Evolutionary conservation across 1,140 invertebrate genomes (phyloP), one percentile per base, ranked within the genome.

Genomic region (Drosophila hydei): DNA sequence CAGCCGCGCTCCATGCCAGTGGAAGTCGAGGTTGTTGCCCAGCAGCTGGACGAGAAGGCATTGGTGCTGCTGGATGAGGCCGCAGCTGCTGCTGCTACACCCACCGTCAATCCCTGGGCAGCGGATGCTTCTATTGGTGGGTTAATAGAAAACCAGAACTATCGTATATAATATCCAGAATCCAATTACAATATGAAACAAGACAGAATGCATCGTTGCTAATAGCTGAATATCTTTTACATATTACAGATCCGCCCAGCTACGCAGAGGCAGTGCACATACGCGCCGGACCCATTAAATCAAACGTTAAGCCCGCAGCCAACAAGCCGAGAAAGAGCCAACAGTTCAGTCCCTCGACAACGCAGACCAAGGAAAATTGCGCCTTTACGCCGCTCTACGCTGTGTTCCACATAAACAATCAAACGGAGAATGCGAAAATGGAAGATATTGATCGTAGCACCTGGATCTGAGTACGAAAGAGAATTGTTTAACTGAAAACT

Each of bases 201-300:
- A n/a, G n/a, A n/a, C 3, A 27, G 25, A 8, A 30, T 30, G 1
- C 8, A 9, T 9, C 1, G 27, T 12, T n/a, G n/a, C 27, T 8
- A 6, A 33, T 4, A 3, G 4, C 2, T 4, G 2, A 11, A 33
- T 33, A 6, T 33, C 30, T 33, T 42, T 14, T 0, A 7, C 14
- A 14, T 14, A 12, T 30, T 40, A 12, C 30, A 90, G 89, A 64
- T 0, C 73, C 80, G 5, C 89, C 89, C 0, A 72, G 36, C 5
- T 90, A 78, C 48, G 64, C 56, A 19, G 73, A 76, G 54, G 89
- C 89, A 2, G 40, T 71, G 12, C 79, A 90, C 30, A 79, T 90
- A 8, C 43, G 23, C 0, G 21, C 47, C 1, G 43, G 42, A 25
- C 7, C 27, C 8, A n/a, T 43, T 0, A 70, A 65, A 3, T 21